Evolutionary conservation across 2,888 invertebrate genomes (phyloP), one percentile per base, ranked within the genome.

Genomic region (Nowickia ferox): DNA sequence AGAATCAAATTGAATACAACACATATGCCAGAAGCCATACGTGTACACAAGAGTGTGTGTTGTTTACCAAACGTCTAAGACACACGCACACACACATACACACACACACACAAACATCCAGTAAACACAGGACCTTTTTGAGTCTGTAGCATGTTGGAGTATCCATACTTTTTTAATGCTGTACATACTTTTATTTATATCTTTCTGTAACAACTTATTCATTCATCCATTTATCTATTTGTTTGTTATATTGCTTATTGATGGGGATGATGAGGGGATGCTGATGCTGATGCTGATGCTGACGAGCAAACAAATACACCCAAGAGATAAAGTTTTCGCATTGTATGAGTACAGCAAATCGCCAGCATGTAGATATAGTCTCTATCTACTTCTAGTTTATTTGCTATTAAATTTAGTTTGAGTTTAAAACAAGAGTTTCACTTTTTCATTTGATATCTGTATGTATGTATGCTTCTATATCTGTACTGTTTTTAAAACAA

Each of bases 1-100:
- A 76, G 55, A 65, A 74, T 76, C 77, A 84, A 82, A 81, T 72
- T 75, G 81, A 76, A 79, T 85, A 65, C 59, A 57, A 61, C 10
- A 72, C 53, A 71, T 42, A 66, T 19, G 48, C 13, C 53, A 13
- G 17, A 40, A 57, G 38, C 10, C 22, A 30, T 55, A 40, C 10
- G 9, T 55, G 19, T 40, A n/a, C 15, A 13, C 9, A 19, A 22
- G 51, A 38, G 65, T 46, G 46, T 65, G 19, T 30, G 13, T 42
- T 61, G 17, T 42, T 61, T 61, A 61, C 17, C 11, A 61, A 61
- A 38, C 42, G 61, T 61, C 17, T 17, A 40, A 61, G 17, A 17
- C 17, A 69, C 63, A 71, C 51, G 66, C 22, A 19, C 48, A 51
- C 11, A 65, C 44, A 65, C 22, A 55, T n/a, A n/a, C 51, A 71